Base-by-base conservation (phyloP, 35 echinoderm and acorn worm species). In the Nesometra sesokonis region DNA sequence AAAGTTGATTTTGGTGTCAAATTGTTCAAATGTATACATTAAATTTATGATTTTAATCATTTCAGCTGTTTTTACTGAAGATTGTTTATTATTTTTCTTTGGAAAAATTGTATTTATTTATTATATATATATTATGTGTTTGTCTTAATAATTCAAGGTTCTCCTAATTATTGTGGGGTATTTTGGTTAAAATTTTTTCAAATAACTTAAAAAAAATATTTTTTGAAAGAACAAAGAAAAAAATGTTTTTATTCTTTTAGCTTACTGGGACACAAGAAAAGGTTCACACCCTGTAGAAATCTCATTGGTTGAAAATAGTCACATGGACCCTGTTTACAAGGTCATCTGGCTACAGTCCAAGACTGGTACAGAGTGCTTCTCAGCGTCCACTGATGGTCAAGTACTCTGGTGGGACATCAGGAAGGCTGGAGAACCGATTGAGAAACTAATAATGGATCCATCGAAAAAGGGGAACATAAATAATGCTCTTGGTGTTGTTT, bases 291-390 rank as follows among this genome's bases (percentile, higher is more conserved):
- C 96, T 0, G 93, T 99, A 35, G 96, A 99, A 84, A 99, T 99
- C 90, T 99, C 96, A 37, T 93, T 91, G 0, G 96, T 99, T 23
- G 96, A 99, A 86, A 90, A 99, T 88, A 99, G 96, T 84, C 96
- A 99, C 34, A 93, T 92, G 35, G 96, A 99, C 57, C 96, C 96
- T 34, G 96, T 99, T 35, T 99, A 99, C 37, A 99, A 99, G 81
- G 93, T 93, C 13, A 99, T 99, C 85, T 99, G 96, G 96, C 85
- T 99, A 19, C 96, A 99, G 78, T 99, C 96, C 17, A 99, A 99
- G 88, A 99, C 96, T 32, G 96, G 96, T 19, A 99, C 96, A 31
- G 96, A 99, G 43, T 99, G 96, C 82, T 99, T 99, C 85, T 99
- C 96, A 38, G 92, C 96, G 31, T 99, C 96, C 30, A 99, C 96